phyloP scores from a whole-genome alignment of 2,797 vertebrate genomes.

The Molothrus aeneus region DNA sequence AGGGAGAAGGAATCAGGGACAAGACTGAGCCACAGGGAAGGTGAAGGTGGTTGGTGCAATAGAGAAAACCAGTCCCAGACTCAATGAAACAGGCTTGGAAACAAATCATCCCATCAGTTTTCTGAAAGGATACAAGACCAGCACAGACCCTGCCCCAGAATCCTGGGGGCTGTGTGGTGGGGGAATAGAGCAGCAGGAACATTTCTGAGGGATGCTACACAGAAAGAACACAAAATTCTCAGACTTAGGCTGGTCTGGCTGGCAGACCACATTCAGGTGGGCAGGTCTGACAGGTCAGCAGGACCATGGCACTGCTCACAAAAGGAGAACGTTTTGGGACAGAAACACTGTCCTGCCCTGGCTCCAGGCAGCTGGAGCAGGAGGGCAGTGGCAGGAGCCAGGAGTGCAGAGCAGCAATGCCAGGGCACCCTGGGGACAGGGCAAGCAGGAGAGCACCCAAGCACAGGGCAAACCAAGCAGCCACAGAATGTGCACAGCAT shows the following conservation, averaged over 20 bases:
- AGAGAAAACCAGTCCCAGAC: background rate
- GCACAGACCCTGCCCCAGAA: background rate
- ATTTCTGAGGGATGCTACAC: background rate
- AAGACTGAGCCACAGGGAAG: background rate
- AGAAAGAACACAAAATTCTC: background rate
- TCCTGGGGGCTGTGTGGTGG: background rate
- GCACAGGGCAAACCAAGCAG: background rate
- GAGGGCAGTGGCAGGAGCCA: background rate
- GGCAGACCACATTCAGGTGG: background rate
- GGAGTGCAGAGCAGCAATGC: background rate
- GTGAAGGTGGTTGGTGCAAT: background rate
- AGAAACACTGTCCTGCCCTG: background rate
- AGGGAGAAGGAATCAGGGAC: background rate
- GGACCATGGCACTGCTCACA: background rate
- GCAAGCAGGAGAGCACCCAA: background rate
- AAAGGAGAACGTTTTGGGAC: background rate
- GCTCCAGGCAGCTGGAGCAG: background rate
- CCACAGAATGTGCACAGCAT: rapidly evolving
- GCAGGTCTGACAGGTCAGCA: background rate
- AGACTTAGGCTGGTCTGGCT: background rate
- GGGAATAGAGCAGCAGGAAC: background rate
- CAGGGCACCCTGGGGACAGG: background rate
- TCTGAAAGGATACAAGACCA: background rate
- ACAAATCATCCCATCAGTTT: background rate
- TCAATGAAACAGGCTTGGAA: background rate